Percentiles rank a stretch among this genome's conserved stretches.
Evolutionary conservation across 2,797 vertebrate genomes (phyloP).

Genomic region (Hyperoplus immaculatus): DNA sequence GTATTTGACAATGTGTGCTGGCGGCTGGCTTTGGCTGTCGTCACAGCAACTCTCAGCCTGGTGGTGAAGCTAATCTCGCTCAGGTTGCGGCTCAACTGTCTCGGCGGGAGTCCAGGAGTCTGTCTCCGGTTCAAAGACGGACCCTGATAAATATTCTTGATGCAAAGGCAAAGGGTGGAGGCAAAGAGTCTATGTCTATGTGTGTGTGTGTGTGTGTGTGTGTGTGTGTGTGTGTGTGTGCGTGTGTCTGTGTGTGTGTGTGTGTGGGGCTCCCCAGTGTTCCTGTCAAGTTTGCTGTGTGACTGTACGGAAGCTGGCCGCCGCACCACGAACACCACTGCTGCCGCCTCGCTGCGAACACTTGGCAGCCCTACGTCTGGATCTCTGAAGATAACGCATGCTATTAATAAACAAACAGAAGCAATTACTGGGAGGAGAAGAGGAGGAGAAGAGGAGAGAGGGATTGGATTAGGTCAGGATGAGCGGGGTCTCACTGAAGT

Average conservation of each 20-base stretch:
- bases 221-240: too few species aligned
- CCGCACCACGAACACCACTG: conserved; percentile 18
- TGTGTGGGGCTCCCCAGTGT: conserved; percentile 77
- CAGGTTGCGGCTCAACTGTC: conserved; percentile 73
- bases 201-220: too few species aligned
- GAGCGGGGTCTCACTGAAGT: conserved; percentile 80
- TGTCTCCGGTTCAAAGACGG: conserved; percentile 77
- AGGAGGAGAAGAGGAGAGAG: conserved; percentile 32
- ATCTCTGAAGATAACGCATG: conserved; percentile 89
- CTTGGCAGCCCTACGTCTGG: conserved; percentile 83
- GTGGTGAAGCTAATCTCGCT: conserved; percentile 71
- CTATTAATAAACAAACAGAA: conserved; percentile 89
- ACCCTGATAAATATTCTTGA: conserved; percentile 81
- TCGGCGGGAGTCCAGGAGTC: conserved; percentile 60
- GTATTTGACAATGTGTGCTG: conserved; percentile 64
- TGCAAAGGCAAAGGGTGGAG: conserved; percentile 53
- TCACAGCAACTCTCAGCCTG: conserved; percentile 59
- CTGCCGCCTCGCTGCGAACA: conserved; percentile 66
- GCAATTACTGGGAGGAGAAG: conserved; percentile 83
- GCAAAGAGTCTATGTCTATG: background rate
- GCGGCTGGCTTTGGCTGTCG: conserved; percentile 64
- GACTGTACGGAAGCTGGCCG: conserved; percentile 48
- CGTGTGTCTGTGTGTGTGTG: too few species aligned
- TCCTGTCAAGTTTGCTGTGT: conserved; percentile 82
- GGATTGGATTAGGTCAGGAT: conserved; percentile 84